Base-by-base conservation (phyloP, 2,797 vertebrate genomes). In the Hydrocynus forskahlii region DNA sequence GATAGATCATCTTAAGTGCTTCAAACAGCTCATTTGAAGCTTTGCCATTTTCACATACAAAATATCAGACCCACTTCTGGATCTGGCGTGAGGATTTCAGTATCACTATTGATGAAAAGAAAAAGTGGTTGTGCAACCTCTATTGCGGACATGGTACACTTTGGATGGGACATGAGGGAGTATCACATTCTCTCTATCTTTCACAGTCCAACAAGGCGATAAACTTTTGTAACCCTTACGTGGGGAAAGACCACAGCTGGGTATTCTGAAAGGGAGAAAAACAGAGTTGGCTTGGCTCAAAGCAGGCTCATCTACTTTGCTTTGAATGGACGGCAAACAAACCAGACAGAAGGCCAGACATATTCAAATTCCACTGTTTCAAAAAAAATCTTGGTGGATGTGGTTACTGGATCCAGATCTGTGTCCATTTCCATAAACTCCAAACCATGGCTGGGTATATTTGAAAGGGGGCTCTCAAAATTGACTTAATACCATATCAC, bases 321-420 rank as follows among this genome's bases (percentile, higher is more conserved):
- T 86, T 84, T 84, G 82, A 84, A 86, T 81, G 43, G 59, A 55
- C 57, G 74, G 77, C 64, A 75, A 54, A 85, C 63, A 71, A 76
- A 60, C 75, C 79, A 78, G 81, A 79, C 66, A 64, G n/a, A 43
- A 29, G 57, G 67, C 76, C 59, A 81, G 63, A 79, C 81, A 43
- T 78, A 85, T 86, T 86, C 80, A 84, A 86, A 85, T 83, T 72
- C 66, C 81, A 57, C 45, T 76, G 63, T 80, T 66, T 63, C 62
- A 66, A 55, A 63, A 82, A 57, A 62, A 76, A 74, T 25, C 71
- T 72, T 64, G 13, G 35, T 77, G 67, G 79, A 80, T 69, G 64
- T 73, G 52, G 60, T 69, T 60, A 63, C 60, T 66, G 67, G 60
- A 80, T 77, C 81, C 73, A 79, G 84, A 82, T 86, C 45, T 54